Conservation (phyloP, 2,797 vertebrate species). For the Xyrichtys novacula region DNA sequence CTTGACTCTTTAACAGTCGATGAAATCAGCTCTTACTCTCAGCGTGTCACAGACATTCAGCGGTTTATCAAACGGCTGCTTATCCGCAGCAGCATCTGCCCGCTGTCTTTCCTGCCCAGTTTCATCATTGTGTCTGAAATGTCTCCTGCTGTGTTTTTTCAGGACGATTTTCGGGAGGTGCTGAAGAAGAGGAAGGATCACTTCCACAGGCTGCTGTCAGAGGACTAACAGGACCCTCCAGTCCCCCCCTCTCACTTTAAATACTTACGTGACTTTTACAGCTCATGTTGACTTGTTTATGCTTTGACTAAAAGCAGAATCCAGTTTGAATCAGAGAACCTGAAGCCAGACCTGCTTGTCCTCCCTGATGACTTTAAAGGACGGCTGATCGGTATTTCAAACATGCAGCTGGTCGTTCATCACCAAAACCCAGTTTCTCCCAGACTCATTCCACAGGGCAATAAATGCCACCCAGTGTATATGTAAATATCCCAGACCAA, state of each 20-base stretch:
- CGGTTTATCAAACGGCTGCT: slow-evolving; percentile 36
- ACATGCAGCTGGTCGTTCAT: slow-evolving; percentile 42
- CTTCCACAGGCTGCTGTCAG: slow-evolving; percentile 73
- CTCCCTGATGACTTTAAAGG: slow-evolving; percentile 40
- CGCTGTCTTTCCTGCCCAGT: slow-evolving; percentile 32
- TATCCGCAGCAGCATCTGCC: slow-evolving; percentile 62
- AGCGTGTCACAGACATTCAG: not conserved
- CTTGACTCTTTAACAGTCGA: not conserved
- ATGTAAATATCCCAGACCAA: slow-evolving; percentile 39
- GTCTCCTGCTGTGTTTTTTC: slow-evolving; percentile 63
- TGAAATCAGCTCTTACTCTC: not conserved
- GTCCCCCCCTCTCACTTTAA: not conserved
- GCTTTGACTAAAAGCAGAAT: slow-evolving; percentile 55
- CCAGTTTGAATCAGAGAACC: slow-evolving; percentile 6
- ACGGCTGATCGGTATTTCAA: slow-evolving; percentile 38
- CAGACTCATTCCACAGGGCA: slow-evolving; percentile 47
- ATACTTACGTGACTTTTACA: slow-evolving; percentile 41
- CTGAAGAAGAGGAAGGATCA: slow-evolving; percentile 84
- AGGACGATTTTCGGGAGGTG: slow-evolving; percentile 86
- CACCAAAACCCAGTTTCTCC: slow-evolving; percentile 21
- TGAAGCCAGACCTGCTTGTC: slow-evolving; percentile 16
- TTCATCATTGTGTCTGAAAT: slow-evolving; percentile 18
- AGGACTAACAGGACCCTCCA: slow-evolving; percentile 72
- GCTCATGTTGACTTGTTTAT: slow-evolving; percentile 27
- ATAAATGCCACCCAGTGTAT: slow-evolving; percentile 30